Evolutionary conservation across 2,797 vertebrate genomes (phyloP).

Genomic region (Molossus molossus): DNA sequence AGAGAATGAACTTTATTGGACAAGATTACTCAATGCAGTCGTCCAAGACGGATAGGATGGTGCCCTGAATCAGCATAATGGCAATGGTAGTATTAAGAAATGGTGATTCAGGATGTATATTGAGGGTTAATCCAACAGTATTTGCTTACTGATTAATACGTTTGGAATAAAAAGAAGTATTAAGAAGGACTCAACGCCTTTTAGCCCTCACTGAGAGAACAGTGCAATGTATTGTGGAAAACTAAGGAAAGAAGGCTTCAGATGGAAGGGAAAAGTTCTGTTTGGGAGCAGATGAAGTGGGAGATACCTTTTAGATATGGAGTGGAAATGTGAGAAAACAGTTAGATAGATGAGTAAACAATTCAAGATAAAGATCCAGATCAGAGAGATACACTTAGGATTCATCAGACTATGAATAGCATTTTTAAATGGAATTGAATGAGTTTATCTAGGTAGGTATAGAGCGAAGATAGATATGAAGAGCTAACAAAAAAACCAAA

Average conservation of each 20-base stretch:
- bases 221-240: neutral
- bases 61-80: neutral
- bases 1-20: neutral
- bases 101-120: neutral
- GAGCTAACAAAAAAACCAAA: neutral
- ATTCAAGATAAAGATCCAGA: neutral
- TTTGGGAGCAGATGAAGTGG: neutral
- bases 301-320: neutral
- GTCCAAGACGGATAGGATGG: neutral
- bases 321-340: neutral
- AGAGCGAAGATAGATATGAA: neutral
- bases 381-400: neutral
- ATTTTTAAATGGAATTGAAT: neutral
- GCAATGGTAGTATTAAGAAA: neutral
- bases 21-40: neutral
- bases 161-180: neutral
- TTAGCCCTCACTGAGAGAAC: neutral
- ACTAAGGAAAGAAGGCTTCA: neutral
- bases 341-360: neutral
- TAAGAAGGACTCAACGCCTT: neutral
- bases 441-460: neutral
- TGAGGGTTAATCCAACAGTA: neutral
- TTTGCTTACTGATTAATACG: neutral
- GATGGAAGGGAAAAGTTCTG: neutral
- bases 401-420: neutral